Evolutionary conservation across 2,113 vertebrate genomes (phyloP), one percentile per base, ranked within the genome.

Genomic region (Chionodraco myersi): DNA sequence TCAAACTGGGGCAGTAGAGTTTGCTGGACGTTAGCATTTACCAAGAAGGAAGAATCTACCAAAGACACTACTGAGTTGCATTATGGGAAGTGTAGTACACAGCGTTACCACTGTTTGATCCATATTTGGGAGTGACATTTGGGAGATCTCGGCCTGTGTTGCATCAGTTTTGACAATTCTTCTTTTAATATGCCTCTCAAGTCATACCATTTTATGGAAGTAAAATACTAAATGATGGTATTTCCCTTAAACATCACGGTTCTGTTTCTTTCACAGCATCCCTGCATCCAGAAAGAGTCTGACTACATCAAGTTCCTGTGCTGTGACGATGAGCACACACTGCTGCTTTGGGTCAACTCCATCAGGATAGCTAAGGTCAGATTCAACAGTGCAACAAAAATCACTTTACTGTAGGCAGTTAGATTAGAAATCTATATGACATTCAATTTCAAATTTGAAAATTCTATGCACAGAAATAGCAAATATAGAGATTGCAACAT

Each of bases 311-410:
- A 95, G 79, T 96, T 96, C 53, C 91, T 98, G 49, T 98, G 97
- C 93, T 97, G 97, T n/a, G 96, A 97, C 1, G 92, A 97, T 0
- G 83, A 91, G 66, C 82, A 94, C 79, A 88, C 89, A 0, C 91
- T 97, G 53, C 81, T 92, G 70, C 96, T 96, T 62, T 98, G 97
- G 97, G 91, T 97, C 71, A 97, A 92, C 54, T 96, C 96, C 65
- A 97, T 97, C 90, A 94, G 97, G 91, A 95, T 97, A 62, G 96
- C 96, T 69, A 98, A 98, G 96, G 97, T 98, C 67, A 95, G 95
- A 61, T 26, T 58, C 11, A 21, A 0, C 60, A 2, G 30, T 3
- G 48, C n/a, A 30, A 49, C 23, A 10, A 4, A 57, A 21, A 9
- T 16, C 18, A 54, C 63, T 34, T 67, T 9, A 8, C n/a, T 5